A percentile compares a stretch with the other conserved stretches of the same genome.
Conservation (phyloP, 2,888 invertebrate species). For the Corbicula japonica region DNA sequence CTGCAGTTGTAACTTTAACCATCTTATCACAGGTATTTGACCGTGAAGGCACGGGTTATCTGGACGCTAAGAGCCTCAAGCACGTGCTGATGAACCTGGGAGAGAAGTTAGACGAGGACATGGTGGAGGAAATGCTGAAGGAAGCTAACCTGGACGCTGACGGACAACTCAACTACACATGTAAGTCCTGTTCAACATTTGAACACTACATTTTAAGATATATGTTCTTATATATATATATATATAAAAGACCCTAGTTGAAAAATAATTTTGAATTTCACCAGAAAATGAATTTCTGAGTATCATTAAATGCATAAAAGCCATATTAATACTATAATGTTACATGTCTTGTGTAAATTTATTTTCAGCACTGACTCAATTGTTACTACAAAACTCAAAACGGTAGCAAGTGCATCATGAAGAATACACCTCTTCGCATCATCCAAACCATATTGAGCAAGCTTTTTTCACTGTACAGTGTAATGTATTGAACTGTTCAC, state of each 20-base stretch:
- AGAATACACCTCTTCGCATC: too few relatives aligned
- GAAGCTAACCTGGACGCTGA: slow-evolving; percentile 61
- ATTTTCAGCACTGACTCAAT: slow-evolving; percentile 48
- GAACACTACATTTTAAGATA: neutral
- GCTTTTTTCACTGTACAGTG: too few relatives aligned
- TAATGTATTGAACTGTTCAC: too few relatives aligned
- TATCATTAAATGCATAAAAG: too few relatives aligned
- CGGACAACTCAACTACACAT: slow-evolving; percentile 61
- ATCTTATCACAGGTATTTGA: slow-evolving; percentile 58
- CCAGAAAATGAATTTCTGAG: too few relatives aligned
- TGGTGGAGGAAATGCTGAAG: slow-evolving; percentile 56
- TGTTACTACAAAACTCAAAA: slow-evolving; percentile 35
- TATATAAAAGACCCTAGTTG: neutral
- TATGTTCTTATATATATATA: neutral
- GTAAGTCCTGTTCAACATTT: slow-evolving; percentile 26
- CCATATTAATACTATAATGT: too few relatives aligned
- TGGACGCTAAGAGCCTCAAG: slow-evolving; percentile 54
- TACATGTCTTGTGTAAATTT: neutral
- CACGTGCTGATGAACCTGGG: slow-evolving; percentile 59
- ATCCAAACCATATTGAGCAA: too few relatives aligned
- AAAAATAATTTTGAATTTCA: neutral
- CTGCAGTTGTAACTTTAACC: neutral
- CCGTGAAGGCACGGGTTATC: slow-evolving; percentile 59
- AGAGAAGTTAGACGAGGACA: slow-evolving; percentile 51
- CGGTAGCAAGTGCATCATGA: slow-evolving; percentile 6